phyloP scores from a whole-genome alignment of 2,797 vertebrate genomes.

The Sebastes dallii region DNA sequence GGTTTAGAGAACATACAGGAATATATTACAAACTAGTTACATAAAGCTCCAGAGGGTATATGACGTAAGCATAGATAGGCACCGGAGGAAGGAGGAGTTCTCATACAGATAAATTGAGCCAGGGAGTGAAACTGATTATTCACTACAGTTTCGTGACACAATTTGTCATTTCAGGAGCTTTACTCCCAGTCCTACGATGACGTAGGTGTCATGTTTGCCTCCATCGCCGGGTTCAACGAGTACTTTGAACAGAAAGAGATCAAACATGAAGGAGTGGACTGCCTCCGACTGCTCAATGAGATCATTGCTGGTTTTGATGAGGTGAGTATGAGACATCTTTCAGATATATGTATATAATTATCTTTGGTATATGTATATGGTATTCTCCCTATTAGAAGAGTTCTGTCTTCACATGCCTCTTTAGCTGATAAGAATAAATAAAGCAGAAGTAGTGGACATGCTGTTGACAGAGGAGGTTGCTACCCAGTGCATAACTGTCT shows the following conservation, averaged over 20 bases:
- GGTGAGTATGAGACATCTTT: constrained; percentile 49
- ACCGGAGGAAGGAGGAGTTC: no score
- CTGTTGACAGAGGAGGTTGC: neutral
- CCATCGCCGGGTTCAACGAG: constrained; percentile 82
- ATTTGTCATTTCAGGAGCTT: constrained; percentile 72
- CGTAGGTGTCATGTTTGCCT: constrained; percentile 86
- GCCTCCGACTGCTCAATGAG: constrained; percentile 82
- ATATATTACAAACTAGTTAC: neutral
- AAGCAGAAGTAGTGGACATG: neutral
- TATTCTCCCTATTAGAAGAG: neutral
- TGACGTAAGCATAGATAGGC: no score
- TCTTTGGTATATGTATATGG: neutral
- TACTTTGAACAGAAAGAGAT: constrained; percentile 84
- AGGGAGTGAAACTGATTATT: no score
- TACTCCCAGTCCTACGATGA: constrained; percentile 85
- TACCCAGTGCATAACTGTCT: neutral
- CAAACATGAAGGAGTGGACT: constrained; percentile 82
- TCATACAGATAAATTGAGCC: no score
- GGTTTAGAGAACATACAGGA: no score
- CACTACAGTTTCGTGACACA: neutral
- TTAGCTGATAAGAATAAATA: neutral
- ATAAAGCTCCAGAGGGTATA: no score
- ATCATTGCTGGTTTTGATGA: constrained; percentile 85
- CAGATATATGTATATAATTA: neutral
- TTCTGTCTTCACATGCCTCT: neutral